Evolutionary conservation across 2,113 vertebrate genomes (phyloP).

Genomic region (Epinephelus fuscoguttatus): DNA sequence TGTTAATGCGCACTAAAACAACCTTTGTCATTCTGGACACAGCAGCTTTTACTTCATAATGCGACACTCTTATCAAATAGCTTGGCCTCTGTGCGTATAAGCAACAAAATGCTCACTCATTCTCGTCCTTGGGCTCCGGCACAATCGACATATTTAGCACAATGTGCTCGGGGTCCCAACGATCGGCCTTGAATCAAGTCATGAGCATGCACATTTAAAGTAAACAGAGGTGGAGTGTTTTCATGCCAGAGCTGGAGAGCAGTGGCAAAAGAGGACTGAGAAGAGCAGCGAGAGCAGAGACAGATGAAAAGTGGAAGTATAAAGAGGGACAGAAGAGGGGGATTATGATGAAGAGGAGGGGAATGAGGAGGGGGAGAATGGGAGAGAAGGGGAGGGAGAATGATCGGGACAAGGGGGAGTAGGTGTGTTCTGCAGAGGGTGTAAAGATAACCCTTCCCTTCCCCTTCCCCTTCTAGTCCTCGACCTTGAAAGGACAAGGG

Average conservation of each 20-base stretch:
- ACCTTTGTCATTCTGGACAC: neutral
- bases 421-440: constrained; percentile 48
- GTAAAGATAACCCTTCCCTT: constrained; percentile 48
- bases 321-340: neutral
- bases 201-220: neutral
- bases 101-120: constrained; percentile 8
- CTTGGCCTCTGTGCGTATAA: neutral
- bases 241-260: neutral
- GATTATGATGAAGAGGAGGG: neutral
- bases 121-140: constrained; percentile 37
- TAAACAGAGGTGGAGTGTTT: neutral
- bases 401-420: neutral
- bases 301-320: neutral
- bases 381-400: neutral
- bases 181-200: constrained; percentile 38
- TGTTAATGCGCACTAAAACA: neutral
- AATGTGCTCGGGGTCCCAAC: constrained; percentile 10
- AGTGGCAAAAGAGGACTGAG: neutral
- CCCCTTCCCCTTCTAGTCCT: constrained; percentile 17
- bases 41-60: neutral
- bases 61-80: neutral
- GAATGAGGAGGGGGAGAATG: neutral
- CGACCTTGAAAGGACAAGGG: constrained; percentile 68
- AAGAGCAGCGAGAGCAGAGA: neutral
- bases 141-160: constrained; percentile 7